A percentile compares a stretch with the other conserved stretches of the same genome.
phyloP scores from a whole-genome alignment of 2,888 invertebrate genomes.

The Aspidiotus rigidus region DNA sequence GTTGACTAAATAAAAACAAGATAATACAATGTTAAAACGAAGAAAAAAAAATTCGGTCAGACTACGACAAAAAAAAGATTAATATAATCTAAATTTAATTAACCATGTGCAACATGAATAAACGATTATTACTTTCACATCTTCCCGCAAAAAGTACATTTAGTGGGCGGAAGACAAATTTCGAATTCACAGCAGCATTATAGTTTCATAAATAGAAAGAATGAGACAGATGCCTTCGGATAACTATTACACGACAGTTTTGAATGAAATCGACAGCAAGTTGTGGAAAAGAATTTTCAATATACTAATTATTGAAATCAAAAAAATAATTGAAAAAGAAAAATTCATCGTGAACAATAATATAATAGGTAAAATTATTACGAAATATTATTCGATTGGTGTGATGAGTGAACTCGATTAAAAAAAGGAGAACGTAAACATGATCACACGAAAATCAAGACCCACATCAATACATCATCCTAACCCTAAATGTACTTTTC shows the following conservation, averaged over 20 bases:
- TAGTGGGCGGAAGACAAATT: conserved; percentile 8
- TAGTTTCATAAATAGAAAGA: background rate
- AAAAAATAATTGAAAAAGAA: no score
- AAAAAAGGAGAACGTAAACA: no score
- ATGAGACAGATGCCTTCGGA: background rate
- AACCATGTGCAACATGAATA: conserved; percentile 34
- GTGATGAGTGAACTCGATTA: no score
- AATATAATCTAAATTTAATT: conserved; percentile 32
- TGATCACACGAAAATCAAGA: no score
- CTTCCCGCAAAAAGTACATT: conserved; percentile 26
- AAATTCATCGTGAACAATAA: no score
- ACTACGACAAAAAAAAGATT: conserved; percentile 22
- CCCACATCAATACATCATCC: background rate
- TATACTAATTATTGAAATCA: no score
- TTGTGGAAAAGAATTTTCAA: no score
- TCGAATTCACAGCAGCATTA: background rate
- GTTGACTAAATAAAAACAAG: no score
- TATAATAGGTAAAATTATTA: no score
- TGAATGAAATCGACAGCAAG: background rate
- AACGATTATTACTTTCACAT: conserved; percentile 25
- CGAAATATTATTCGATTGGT: no score
- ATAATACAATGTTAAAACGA: no score
- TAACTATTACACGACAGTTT: background rate
- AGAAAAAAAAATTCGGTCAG: no score
- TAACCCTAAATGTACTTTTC: conserved; percentile 23